Evolutionary conservation across 2,113 vertebrate species (phyloP), one percentile per base, ranked within the genome.

Genomic region (Rafetus swinhoei): DNA sequence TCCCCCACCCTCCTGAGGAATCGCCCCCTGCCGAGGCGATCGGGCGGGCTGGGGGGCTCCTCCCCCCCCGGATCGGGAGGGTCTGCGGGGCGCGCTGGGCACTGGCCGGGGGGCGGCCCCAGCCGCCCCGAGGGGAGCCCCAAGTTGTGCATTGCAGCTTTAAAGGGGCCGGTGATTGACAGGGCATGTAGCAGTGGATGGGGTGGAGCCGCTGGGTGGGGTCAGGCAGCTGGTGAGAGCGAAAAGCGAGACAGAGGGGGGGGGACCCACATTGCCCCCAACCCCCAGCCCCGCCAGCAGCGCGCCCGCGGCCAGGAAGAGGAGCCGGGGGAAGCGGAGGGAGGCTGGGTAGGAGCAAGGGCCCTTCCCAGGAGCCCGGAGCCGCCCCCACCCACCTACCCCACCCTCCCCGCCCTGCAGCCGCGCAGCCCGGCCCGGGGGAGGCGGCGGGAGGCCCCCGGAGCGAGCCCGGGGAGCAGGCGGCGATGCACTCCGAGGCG

Each of bases 161-260:
- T 95, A 92, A 93, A 91, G 74, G 85, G 89, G 89, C 94, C 84
- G 93, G 84, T 97, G 97, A 97, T 96, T 97, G 96, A 97, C 97
- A 97, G 93, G 93, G 93, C 90, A 93, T 93, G 92, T 72, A 92
- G 95, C 96, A 56, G 90, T 82, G 89, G 62, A 94, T 95, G 89
- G 97, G 97, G 97, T 97, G 97, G 97, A 96, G 97, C 95, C 84
- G 90, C 88, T 96, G 97, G 97, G 97, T 97, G 97, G 96, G 97
- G 97, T 95, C 94, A 96, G 91, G 95, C 96, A 96, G 91, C 90
- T 81, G 91, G 92, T 93, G 95, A 93, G 94, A 93, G 95, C 87
- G 91, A 94, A 95, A 95, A 90, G 91, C 81, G 87, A 86, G 85
- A 79, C 93, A 95, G 94, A 91, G 90, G 92, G 92, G 94, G 19